Evolutionary conservation across 2,797 vertebrate genomes (phyloP), one percentile per base, ranked within the genome.

Genomic region (Myripristis murdjan): DNA sequence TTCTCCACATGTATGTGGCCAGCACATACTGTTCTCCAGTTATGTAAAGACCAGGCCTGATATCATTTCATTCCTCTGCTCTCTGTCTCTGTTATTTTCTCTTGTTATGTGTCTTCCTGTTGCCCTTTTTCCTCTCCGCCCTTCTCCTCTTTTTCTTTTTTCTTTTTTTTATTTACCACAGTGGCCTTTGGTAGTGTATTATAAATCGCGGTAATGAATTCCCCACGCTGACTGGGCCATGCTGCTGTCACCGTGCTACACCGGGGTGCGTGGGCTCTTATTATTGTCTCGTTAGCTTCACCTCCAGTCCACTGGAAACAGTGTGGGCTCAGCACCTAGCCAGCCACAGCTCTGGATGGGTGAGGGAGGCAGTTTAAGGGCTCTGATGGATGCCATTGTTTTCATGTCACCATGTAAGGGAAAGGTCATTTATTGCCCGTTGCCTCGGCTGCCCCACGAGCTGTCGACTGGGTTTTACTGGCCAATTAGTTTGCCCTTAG

Each of bases 121-220:
- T 28, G 51, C 33, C 49, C 26, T 37, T 64, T 6, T 1, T 54
- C 37, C 66, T 35, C 64, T 20, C 56, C 24, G 22, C 33, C 41
- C 24, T 2, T 12, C 5, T 10, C 11, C 12, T 37, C 39, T 20
- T 46, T 39, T 16, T 12, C 10, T 2, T 43, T 37, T 58, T 43
- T 11, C 26, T 37, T 26, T 24, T 59, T 60, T 75, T 35, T 73
- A 79, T 87, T 77, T 80, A 83, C 80, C 71, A 58, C 73, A 26
- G 52, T 71, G 76, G 81, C 85, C 88, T 87, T 81, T 79, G 64
- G 43, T 81, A 51, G 65, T 56, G 51, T 77, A 75, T 88, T 88
- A 76, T 88, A 88, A 88, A 90, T 91, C n/a, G 62, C 63, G 31
- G 79, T 90, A 89, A 89, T 91, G 83, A 89, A 89, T 88, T 82